Base-by-base conservation (phyloP, 2,113 vertebrate genomes). In the Recurvirostra avosetta region DNA sequence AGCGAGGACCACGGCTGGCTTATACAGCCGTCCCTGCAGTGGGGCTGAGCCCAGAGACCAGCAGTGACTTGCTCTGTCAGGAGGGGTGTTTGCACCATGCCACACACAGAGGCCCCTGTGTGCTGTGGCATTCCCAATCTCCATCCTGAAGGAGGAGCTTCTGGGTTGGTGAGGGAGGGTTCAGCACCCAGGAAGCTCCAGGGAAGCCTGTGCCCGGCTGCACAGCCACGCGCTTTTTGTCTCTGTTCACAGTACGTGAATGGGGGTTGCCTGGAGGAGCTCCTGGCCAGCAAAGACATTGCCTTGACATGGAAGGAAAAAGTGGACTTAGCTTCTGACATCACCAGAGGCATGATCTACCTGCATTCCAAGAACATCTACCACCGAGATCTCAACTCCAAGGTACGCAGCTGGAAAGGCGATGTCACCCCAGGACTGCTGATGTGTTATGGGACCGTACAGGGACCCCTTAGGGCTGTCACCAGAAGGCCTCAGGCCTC, bases 291-390 rank as follows among this genome's bases (percentile, higher is more conserved):
- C 88, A 98, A 98, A 87, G 98, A 99, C 3, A 49, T 98, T 53
- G 77, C 96, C 21, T 97, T 99, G 71, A 97, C 96, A 52, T 99
- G 99, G 98, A 98, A 98, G 82, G 99, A 99, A 90, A 99, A 99
- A 90, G 98, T 99, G 83, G 98, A 98, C 66, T 97, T 99, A 91
- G 98, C 98, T 80, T 98, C 98, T 90, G 98, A 99, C 94, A 98
- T 99, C 89, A 98, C 98, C 79, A 96, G 99, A 93, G 99, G 98
- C 65, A 99, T 99, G 99, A 98, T 99, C 97, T 99, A 99, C 95
- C 96, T 99, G 70, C 99, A 99, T 94, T 99, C 98, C 93, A 99
- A 99, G 95, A 99, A 99, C 97, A 99, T 99, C 96, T 99, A 99
- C 96, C 99, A 99, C 97, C 97, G 99, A 85, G 99, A 99, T 97